Conservation (phyloP, 2,797 vertebrate species). For the Threskiornis aethiopicus region DNA sequence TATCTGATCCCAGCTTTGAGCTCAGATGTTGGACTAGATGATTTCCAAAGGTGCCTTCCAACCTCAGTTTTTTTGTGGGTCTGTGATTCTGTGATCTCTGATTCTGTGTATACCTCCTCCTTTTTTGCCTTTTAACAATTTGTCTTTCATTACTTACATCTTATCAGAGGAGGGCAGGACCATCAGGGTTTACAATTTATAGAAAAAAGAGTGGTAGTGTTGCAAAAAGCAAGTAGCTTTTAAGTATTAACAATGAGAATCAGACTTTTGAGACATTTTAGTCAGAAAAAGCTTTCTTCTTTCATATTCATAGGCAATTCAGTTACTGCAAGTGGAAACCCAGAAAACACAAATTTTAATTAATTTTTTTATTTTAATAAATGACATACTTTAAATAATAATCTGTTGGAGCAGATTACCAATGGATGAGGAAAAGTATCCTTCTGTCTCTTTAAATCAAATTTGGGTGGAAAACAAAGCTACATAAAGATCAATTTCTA, state of each 20-base stretch:
- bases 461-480: background rate
- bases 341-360: background rate
- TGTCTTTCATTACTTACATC: background rate
- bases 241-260: background rate
- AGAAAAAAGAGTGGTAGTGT: background rate
- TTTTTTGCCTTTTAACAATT: background rate
- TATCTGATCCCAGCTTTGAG: background rate
- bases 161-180: background rate
- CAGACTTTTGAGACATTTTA: background rate
- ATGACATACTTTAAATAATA: background rate
- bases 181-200: background rate
- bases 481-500: background rate
- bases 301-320: background rate
- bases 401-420: background rate
- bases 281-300: background rate
- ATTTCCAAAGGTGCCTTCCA: background rate
- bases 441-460: background rate
- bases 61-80: background rate
- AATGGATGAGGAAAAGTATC: background rate
- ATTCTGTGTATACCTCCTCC: background rate
- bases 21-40: background rate
- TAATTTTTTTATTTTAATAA: background rate
- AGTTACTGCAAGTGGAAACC: background rate
- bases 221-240: background rate
- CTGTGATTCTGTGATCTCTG: background rate